phyloP scores from a whole-genome alignment of 2,113 vertebrate genomes.

The Colistium nudipinnis region DNA sequence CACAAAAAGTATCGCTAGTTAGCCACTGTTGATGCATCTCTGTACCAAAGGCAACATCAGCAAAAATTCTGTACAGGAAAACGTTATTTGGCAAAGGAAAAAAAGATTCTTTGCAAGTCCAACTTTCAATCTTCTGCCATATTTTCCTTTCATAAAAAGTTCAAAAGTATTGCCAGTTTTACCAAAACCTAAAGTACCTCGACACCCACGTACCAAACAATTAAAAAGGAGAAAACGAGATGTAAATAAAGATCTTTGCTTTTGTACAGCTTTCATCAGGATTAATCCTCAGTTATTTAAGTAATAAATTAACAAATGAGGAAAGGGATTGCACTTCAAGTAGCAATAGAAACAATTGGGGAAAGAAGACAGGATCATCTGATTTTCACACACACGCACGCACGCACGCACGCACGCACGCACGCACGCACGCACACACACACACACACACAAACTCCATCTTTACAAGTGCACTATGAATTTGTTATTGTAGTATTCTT shows the following conservation, averaged over 20 bases:
- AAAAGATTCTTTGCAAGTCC: slow-evolving; percentile 55
- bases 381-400: slow-evolving; percentile 59
- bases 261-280: slow-evolving; percentile 46
- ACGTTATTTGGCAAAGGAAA: slow-evolving; percentile 77
- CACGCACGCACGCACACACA: slow-evolving; percentile 23
- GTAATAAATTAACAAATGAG: slow-evolving; percentile 60
- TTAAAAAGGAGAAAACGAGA: slow-evolving; percentile 55
- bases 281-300: slow-evolving; percentile 31
- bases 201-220: slow-evolving; percentile 61
- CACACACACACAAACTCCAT: slow-evolving; percentile 47
- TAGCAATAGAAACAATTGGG: slow-evolving; percentile 56
- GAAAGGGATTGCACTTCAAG: slow-evolving; percentile 71
- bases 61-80: slow-evolving; percentile 74
- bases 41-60: slow-evolving; percentile 81
- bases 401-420: slow-evolving; percentile 40
- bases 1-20: slow-evolving; percentile 68
- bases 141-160: slow-evolving; percentile 62
- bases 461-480: slow-evolving; percentile 76
- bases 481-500: slow-evolving; percentile 41
- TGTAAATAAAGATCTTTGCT: slow-evolving; percentile 64
- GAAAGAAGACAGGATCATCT: slow-evolving; percentile 24
- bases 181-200: slow-evolving; percentile 41
- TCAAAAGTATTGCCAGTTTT: slow-evolving; percentile 80
- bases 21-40: slow-evolving; percentile 76
- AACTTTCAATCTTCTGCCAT: slow-evolving; percentile 22